These are phyloP conservation scores for Tadarida brasiliensis DNA, from an alignment of 2,797 vertebrate species.

Conservation along the genomic window DNA sequence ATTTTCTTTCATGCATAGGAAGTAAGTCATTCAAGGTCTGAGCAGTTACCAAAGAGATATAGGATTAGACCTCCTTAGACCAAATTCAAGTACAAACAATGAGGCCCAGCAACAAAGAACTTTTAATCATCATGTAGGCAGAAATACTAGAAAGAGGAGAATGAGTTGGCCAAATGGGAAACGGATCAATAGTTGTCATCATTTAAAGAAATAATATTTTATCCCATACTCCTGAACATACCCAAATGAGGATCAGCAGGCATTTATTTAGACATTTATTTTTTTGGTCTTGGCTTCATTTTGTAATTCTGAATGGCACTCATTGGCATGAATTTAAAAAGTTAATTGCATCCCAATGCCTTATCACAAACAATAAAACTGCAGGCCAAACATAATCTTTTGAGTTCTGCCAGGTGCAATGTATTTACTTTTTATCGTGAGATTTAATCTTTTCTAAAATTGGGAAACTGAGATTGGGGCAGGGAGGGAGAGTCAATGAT, in stretches of 20 bases:
- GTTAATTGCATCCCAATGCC: slow-evolving; percentile 85
- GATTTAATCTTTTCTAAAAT: slow-evolving; percentile 80
- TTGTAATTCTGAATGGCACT: slow-evolving; percentile 82
- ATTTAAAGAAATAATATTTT: slow-evolving; percentile 80
- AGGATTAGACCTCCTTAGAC: background rate
- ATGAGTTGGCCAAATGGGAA: background rate
- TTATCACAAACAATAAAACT: slow-evolving; percentile 84
- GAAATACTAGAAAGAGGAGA: slow-evolving; percentile 48
- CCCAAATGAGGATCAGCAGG: slow-evolving; percentile 81
- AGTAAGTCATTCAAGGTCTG: slow-evolving; percentile 69
- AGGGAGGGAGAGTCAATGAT: slow-evolving; percentile 47
- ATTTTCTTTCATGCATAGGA: slow-evolving; percentile 32
- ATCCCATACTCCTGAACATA: slow-evolving; percentile 67
- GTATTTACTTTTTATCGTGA: slow-evolving; percentile 84
- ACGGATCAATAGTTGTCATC: slow-evolving; percentile 66
- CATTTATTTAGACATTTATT: slow-evolving; percentile 51
- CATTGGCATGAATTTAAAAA: slow-evolving; percentile 80
- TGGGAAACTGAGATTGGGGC: slow-evolving; percentile 70
- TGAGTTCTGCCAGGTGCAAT: slow-evolving; percentile 81
- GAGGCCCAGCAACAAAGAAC: slow-evolving; percentile 12
- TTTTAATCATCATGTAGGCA: slow-evolving; percentile 70
- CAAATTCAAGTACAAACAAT: slow-evolving; percentile 60
- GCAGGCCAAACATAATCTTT: slow-evolving; percentile 81
- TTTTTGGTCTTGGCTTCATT: slow-evolving; percentile 80
- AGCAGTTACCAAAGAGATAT: background rate